Evolutionary conservation across 2,797 vertebrate species (phyloP).

Genomic region (Mastacembelus armatus): DNA sequence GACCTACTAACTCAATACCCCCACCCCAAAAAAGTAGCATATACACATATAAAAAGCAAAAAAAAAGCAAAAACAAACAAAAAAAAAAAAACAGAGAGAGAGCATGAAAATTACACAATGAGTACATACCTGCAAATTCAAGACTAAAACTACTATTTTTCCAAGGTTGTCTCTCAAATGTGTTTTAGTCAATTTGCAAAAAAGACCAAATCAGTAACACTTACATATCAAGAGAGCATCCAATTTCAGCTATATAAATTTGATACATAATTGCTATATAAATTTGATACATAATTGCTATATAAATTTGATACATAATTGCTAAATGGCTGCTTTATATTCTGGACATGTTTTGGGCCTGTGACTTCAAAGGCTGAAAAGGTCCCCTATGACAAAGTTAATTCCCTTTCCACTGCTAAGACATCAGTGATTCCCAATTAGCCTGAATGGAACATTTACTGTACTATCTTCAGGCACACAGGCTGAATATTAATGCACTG

Average conservation of each 20-base stretch:
- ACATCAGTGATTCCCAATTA: constrained; percentile 29
- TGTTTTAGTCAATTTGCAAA: constrained; percentile 1
- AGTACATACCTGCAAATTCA: not conserved
- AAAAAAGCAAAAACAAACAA: not conserved
- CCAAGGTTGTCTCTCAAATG: not conserved
- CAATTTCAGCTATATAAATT: too few species aligned
- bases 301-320: constrained; percentile 23
- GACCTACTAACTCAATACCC: constrained; percentile 35
- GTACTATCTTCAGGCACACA: constrained; percentile 22
- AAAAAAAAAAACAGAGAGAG: not conserved
- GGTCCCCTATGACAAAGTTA: constrained; percentile 47
- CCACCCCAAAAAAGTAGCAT: too few species aligned
- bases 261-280: too few species aligned
- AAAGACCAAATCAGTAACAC: not conserved
- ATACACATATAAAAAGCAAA: not conserved
- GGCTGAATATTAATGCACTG: constrained; percentile 39
- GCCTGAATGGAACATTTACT: constrained; percentile 26
- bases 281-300: constrained; percentile 11
- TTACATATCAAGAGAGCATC: too few species aligned
- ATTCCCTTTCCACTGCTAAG: constrained; percentile 44
- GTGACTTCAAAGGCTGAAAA: constrained; percentile 37
- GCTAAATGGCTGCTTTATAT: constrained; percentile 43
- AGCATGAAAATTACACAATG: not conserved
- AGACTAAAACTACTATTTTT: not conserved
- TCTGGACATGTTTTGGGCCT: constrained; percentile 28